Base-by-base conservation (phyloP, 2,113 vertebrate species). In the Oryzias curvinotus region DNA sequence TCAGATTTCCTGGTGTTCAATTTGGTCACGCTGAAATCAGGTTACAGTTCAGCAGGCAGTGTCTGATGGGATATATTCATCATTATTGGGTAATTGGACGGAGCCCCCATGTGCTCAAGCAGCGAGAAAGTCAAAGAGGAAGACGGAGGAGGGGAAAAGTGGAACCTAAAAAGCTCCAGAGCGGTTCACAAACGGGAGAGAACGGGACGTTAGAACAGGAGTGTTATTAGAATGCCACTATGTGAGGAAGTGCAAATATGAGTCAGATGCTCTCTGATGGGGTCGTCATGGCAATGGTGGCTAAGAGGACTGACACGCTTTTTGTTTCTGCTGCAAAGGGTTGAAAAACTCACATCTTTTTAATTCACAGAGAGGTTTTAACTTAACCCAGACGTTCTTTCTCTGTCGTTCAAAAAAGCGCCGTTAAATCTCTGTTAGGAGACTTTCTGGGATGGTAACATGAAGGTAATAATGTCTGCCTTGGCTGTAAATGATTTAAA, bases 31-130 rank as follows among this genome's bases (percentile, higher is more conserved):
- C 63, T 51, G 68, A 62, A 80, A 79, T 62, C 49, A 57, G 75
- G 80, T 86, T 84, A 80, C 80, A 86, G 83, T 85, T 84, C 77
- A 84, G 80, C 83, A 76, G 75, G 76, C 80, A 71, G 52, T 59
- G 84, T 73, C 82, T 86, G 78, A 85, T 78, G 84, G 89, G 83
- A 90, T 82, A 69, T 87, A 88, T 91, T 88, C 87, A 85, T 89
- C 87, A 88, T 91, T 83, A 91, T 82, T 75, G 78, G 82, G 78
- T 88, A 88, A 90, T 90, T 90, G 81, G 85, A 81, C 77, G 55
- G 57, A 64, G 66, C 73, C 62, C 63, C 59, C 30, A 53, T 71
- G 65, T 53, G 68, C 72, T 51, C 62, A 45, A 59, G 16, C 23
- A 25, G 50, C 53, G 50, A 57, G 75, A 79, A 71, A 75, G 82